Percentiles rank a stretch among this genome's conserved stretches.
phyloP scores from a whole-genome alignment of 2,113 vertebrate genomes.

The Cyphomyrus discorhynchus region DNA sequence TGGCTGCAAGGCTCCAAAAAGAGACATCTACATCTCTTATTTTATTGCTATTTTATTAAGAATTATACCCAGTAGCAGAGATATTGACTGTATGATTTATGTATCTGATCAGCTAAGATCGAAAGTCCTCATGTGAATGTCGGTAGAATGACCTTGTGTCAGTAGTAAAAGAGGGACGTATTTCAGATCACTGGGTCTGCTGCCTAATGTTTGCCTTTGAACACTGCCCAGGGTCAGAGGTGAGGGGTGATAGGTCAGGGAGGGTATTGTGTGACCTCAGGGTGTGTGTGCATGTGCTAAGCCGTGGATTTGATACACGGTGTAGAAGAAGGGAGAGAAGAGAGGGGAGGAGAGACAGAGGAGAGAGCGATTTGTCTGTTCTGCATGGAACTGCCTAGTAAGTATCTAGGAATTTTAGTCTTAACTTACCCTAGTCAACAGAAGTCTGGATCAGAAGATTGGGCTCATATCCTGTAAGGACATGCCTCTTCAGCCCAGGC shows the following conservation, averaged over 20 bases:
- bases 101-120: neutral
- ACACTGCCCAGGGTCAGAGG: neutral
- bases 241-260: neutral
- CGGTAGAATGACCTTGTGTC: slow-evolving; percentile 39
- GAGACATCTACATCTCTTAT: neutral
- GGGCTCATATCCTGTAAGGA: neutral
- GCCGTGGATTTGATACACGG: neutral
- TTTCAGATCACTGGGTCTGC: neutral
- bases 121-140: slow-evolving; percentile 25
- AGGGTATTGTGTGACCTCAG: neutral
- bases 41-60: neutral
- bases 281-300: neutral
- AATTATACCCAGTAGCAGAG: neutral
- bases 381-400: neutral
- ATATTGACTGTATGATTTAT: neutral
- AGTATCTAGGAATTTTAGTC: neutral
- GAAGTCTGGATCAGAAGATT: neutral
- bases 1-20: neutral
- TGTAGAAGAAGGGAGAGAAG: neutral
- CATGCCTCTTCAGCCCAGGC: neutral
- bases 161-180: slow-evolving; percentile 31
- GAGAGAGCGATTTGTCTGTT: neutral
- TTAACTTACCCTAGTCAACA: neutral
- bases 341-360: neutral
- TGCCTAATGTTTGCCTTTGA: neutral